Evolutionary conservation across 2,113 vertebrate species (phyloP).

Genomic region (Aegotheles bennettii): DNA sequence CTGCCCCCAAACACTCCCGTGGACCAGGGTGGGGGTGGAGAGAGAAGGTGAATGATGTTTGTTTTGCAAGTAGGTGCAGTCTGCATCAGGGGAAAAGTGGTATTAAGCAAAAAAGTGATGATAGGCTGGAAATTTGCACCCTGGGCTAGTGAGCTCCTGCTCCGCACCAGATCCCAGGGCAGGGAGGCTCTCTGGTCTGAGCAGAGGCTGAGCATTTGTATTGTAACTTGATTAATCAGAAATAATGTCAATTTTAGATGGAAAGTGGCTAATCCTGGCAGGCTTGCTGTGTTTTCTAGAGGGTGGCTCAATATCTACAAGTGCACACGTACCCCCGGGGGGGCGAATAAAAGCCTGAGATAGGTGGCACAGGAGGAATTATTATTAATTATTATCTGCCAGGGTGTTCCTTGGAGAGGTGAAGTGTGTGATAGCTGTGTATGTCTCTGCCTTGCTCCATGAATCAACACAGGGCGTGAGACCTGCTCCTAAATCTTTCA

Average conservation of each 20-base stretch:
- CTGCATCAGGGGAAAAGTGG: background rate
- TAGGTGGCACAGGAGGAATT: background rate
- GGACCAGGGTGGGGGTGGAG: background rate
- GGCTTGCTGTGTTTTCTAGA: background rate
- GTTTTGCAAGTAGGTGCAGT: background rate
- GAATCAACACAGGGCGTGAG: background rate
- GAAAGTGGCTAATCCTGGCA: background rate
- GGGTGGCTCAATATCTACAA: background rate
- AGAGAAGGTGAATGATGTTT: background rate
- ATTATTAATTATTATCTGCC: background rate
- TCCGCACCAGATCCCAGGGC: background rate
- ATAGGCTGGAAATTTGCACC: background rate
- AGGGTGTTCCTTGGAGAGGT: background rate
- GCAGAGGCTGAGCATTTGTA: background rate
- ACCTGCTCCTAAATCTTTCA: background rate
- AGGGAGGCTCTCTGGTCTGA: background rate
- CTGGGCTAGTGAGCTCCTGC: too few species aligned
- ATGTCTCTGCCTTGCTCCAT: background rate
- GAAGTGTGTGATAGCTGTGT: background rate
- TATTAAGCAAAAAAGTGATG: background rate
- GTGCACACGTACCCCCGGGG: background rate
- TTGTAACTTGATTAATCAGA: background rate
- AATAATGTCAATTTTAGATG: background rate
- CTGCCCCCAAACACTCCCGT: background rate
- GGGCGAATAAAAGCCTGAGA: background rate